Evolutionary conservation across 2,113 vertebrate genomes (phyloP).

Genomic region (Picathartes gymnocephalus): DNA sequence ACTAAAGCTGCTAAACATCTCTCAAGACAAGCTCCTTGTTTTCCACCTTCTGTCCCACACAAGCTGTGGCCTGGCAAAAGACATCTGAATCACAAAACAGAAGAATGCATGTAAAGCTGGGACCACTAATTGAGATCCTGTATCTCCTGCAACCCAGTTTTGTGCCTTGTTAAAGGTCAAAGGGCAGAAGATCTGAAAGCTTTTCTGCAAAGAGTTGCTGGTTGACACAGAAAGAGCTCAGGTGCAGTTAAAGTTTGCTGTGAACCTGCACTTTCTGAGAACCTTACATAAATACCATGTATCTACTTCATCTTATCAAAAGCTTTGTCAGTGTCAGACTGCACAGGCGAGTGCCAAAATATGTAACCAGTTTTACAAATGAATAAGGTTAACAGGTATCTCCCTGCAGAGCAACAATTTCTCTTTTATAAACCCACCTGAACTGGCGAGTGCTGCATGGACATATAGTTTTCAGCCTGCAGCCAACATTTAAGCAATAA

Average conservation of each 20-base stretch:
- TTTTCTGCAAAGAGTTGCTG: neutral
- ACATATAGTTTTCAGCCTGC: slow-evolving; percentile 11
- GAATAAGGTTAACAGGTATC: slow-evolving; percentile 32
- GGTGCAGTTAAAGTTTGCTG: slow-evolving; percentile 13
- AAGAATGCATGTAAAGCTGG: neutral
- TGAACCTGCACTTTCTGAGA: neutral
- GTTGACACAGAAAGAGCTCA: neutral
- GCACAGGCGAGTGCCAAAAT: neutral
- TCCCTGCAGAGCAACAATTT: slow-evolving; percentile 51
- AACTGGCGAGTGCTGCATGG: neutral
- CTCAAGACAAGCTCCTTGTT: neutral
- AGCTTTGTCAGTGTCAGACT: neutral
- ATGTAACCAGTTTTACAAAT: slow-evolving; percentile 35
- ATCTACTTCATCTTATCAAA: slow-evolving; percentile 25
- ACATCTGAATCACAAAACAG: neutral
- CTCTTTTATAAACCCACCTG: slow-evolving; percentile 35
- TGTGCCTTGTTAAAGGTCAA: neutral
- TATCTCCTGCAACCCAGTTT: neutral
- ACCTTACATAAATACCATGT: neutral
- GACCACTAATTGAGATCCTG: neutral
- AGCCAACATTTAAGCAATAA: slow-evolving; percentile 34
- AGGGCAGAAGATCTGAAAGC: neutral
- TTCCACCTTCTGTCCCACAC: neutral
- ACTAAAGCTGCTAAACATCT: neutral
- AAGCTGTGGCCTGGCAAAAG: neutral